A percentile compares a stretch with the other conserved stretches of the same genome.
phyloP scores from a whole-genome alignment of 2,888 invertebrate genomes.

The Microplitis manilae region DNA sequence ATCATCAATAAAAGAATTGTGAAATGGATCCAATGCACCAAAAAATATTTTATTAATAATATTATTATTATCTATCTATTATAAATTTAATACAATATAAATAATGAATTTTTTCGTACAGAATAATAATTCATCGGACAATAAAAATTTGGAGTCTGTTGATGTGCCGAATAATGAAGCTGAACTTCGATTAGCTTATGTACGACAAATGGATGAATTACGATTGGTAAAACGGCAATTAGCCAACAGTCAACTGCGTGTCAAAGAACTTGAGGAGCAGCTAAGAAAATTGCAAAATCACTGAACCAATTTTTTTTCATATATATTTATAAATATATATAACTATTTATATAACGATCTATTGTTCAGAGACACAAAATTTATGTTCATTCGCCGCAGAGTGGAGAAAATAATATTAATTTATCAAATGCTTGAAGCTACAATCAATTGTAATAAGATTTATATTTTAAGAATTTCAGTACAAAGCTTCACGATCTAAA shows the following conservation, averaged over 20 bases:
- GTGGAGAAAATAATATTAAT: constrained; percentile 16
- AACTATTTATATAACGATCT: neutral
- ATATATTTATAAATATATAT: neutral
- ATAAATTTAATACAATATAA: neutral
- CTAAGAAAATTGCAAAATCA: constrained; percentile 76
- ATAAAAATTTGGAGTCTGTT: constrained; percentile 62
- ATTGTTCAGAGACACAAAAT: neutral
- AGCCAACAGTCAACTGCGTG: constrained; percentile 83
- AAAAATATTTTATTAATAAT: neutral
- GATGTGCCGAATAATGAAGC: constrained; percentile 69
- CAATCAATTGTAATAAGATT: constrained; percentile 17
- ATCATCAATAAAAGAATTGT: no score
- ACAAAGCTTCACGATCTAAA: constrained; percentile 33
- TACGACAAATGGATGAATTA: constrained; percentile 85
- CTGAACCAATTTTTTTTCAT: constrained; percentile 38
- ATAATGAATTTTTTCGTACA: constrained; percentile 45
- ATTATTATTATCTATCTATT: neutral
- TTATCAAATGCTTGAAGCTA: constrained; percentile 29
- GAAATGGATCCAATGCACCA: neutral
- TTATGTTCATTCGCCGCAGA: neutral
- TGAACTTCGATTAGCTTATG: constrained; percentile 83
- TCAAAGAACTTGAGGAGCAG: constrained; percentile 86
- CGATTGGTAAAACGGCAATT: constrained; percentile 84
- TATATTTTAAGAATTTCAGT: constrained; percentile 27
- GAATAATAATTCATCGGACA: constrained; percentile 65